Evolutionary conservation across 2,113 vertebrate species (phyloP), one percentile per base, ranked within the genome.

Genomic region (Oplegnathus fasciatus): DNA sequence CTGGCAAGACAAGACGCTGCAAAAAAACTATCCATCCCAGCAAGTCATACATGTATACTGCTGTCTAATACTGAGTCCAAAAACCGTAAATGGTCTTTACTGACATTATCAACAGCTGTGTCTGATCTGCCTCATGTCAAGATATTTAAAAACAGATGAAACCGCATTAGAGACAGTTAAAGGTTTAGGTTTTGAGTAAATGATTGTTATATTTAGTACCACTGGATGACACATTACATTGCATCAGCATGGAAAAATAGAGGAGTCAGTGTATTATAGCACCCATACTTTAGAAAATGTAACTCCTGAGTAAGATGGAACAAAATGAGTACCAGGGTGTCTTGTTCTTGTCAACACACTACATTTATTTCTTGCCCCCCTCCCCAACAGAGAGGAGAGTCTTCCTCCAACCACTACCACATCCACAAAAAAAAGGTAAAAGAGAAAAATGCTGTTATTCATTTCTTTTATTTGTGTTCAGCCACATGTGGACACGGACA

Each of bases 1-100:
- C 50, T 10, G 92, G 93, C 89, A 80, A 93, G 22, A 76, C 78
- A 70, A 84, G 83, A 90, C 48, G 15, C 67, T 60, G 86, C 65
- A 69, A 83, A 80, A 86, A 55, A 76, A 24, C 3, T 24, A 50
- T 75, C 50, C 68, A 54, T 55, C 75, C 80, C 15, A 74, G 57
- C 71, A 72, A 85, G 86, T 70, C 61, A 66, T 64, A 46, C 65
- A 72, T 68, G 46, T 69, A 18, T 46, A 57, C 75, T 62, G 57
- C 68, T 85, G 64, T 55, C 15, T 77, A 64, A 82, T 30, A 69
- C 14, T 9, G 48, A 78, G 46, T 67, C 42, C 30, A 69, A 46
- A 74, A 73, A 62, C 34, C 0, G 3, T 22, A 30, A n/a, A n/a
- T n/a, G n/a, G n/a, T n/a, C n/a, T n/a, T n/a, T n/a, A n/a, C n/a